Evolutionary conservation across 2,888 invertebrate genomes (phyloP).

Genomic region (Epiperipatus broadwayi): DNA sequence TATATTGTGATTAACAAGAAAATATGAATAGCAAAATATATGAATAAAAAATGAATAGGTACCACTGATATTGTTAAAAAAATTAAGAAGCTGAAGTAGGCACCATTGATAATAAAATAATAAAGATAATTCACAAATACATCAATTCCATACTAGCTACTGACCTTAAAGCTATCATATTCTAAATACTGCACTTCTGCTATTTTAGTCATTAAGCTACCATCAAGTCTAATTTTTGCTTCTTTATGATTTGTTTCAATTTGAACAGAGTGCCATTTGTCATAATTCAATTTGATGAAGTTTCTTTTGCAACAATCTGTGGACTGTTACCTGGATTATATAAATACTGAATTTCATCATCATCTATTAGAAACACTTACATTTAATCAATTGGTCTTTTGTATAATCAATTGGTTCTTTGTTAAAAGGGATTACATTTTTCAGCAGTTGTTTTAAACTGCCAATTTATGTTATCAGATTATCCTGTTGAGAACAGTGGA

Average conservation of each 20-base stretch:
- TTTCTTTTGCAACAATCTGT: constrained; percentile 63
- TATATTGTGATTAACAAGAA: too few relatives aligned
- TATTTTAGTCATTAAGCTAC: constrained; percentile 60
- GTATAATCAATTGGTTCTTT: constrained; percentile 70
- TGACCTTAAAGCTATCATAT: too few relatives aligned
- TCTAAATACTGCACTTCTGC: too few relatives aligned
- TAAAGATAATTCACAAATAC: too few relatives aligned
- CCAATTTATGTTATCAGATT: constrained; percentile 88
- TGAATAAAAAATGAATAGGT: too few relatives aligned
- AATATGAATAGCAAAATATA: too few relatives aligned
- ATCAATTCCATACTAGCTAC: too few relatives aligned
- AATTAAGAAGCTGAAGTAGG: too few relatives aligned
- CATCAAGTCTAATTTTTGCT: constrained; percentile 76
- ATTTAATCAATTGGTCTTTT: constrained; percentile 49
- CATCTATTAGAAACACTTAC: constrained; percentile 37
- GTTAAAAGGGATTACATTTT: constrained; percentile 63
- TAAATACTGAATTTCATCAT: constrained; percentile 74
- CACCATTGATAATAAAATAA: too few relatives aligned
- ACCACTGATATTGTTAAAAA: too few relatives aligned
- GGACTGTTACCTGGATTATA: constrained; percentile 83
- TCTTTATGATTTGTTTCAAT: constrained; percentile 86
- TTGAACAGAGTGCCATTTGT: constrained; percentile 85
- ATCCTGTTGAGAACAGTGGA: constrained; percentile 73
- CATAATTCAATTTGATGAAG: constrained; percentile 67
- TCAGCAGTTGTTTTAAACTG: constrained; percentile 80